Evolutionary conservation across 2,888 invertebrate genomes (phyloP), one percentile per base, ranked within the genome.

Genomic region (Drosophila sordidapex): DNA sequence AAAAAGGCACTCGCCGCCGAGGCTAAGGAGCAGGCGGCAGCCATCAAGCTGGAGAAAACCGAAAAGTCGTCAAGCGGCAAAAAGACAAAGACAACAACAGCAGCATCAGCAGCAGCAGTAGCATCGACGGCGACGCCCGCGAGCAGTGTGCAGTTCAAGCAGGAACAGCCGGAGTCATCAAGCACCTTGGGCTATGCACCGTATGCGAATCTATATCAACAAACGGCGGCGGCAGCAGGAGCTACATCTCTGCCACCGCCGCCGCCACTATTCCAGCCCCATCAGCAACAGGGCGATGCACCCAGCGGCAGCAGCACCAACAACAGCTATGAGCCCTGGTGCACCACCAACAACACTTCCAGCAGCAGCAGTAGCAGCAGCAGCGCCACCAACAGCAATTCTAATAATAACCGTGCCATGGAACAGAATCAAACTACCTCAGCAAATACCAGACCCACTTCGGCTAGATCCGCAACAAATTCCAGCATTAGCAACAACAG

Each of bases 1-100:
- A 93, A 92, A 76, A 93, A 93, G 68, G 83, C 87, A 0, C 68
- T 89, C 18, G 88, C 90, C 8, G 86, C 90, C 48, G 92, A 92
- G 53, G 87, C 90, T 35, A 91, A 91, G 67, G 87, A 81, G 65
- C 91, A 90, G 62, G 76, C 82, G 13, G 70, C 80, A 4, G 79
- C 76, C 33, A 72, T 82, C 0, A 89, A 91, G 66, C 81, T 74
- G 72, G 90, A 91, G 63, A 90, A 89, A 63, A 59, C 76, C 29
- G 83, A 80, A 2, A 79, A 70, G 38, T 29, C 25, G 2, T 6
- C 61, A 35, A 35, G 0, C 43, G 35, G 63, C 51, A 87, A 79
- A 11, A 82, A 75, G 60, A 27, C 56, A 8, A 83, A 74, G 51
- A 49, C 69, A 33, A 21, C 59, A 18, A 18, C 70, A 35, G 27